Base-by-base conservation (phyloP, 2,113 vertebrate genomes). In the Lethenteron camtschaticum region DNA sequence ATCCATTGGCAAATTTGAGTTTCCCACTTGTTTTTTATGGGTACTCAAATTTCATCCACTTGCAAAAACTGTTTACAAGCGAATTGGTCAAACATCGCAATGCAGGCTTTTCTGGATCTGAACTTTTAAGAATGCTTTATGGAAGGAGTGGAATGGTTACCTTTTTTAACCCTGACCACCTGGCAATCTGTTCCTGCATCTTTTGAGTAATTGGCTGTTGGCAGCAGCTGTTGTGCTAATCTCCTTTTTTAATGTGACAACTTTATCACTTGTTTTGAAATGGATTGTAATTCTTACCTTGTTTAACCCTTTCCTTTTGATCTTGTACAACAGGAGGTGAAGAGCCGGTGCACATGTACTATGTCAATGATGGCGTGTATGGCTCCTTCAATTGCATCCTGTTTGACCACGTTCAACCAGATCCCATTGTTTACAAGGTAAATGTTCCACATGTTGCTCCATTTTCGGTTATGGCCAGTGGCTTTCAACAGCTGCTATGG, bases 361-460 rank as follows among this genome's bases (percentile, higher is more conserved):
- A 96, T 0, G 89, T 99, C 70, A 99, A 99, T 1, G 92, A 99
- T 68, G 92, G 94, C 0, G 90, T 99, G 3, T 97, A 99, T n/a
- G 91, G 92, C 1, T 99, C 92, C 1, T 99, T 99, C 74, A 96
- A 97, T 75, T 96, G 90, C 77, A 94, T 99, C 72, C 77, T 96
- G 8, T 97, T 85, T 63, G 90, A 99, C 73, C 94, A 99, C 0
- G 94, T 91, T 1, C 88, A 90, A 12, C 90, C 92, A 70, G 81
- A 85, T 72, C 88, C 94, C 57, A 75, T 78, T 56, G 77, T 99
- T 72, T 87, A 88, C 68, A 95, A 92, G 87, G 94, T 92, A 79
- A 55, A 41, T 41, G 41, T 41, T 41, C 5, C 41, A 79, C 41
- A 41, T 41, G 41, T 41, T 41, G 41, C 41, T 41, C 41, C 41